Conservation (phyloP, 2,797 vertebrate genomes). For the Coregonus suidteri region DNA sequence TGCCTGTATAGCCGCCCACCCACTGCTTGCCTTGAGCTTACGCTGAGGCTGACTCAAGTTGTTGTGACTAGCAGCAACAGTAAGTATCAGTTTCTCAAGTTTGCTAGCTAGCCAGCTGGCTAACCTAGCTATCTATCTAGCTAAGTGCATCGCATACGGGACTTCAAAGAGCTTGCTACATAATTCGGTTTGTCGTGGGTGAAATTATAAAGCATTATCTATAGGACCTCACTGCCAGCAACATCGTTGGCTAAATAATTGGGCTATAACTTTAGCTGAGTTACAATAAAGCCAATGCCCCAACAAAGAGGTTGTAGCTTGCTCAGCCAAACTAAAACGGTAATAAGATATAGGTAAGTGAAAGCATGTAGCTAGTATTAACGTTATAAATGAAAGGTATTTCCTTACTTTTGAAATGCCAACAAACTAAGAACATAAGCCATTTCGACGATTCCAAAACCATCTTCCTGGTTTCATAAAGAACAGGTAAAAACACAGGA, state of each 20-base stretch:
- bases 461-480: constrained; percentile 78
- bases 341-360: not conserved
- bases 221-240: not conserved
- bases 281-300: not conserved
- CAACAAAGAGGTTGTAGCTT: not conserved
- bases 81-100: not conserved
- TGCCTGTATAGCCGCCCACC: constrained; percentile 13
- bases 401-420: constrained; percentile 64
- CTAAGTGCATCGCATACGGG: not conserved
- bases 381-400: not conserved
- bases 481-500: constrained; percentile 56
- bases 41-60: no score
- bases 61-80: not conserved
- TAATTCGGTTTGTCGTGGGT: not conserved
- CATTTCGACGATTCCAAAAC: constrained; percentile 60
- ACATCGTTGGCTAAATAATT: not conserved
- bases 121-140: not conserved
- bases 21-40: constrained; percentile 49
- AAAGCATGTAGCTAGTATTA: not conserved
- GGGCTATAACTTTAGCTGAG: not conserved
- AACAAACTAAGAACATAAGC: constrained; percentile 50
- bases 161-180: not conserved
- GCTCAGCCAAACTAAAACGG: not conserved
- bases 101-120: not conserved
- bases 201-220: not conserved